These are phyloP conservation scores for Unio pictorum DNA, from an alignment of 2,888 invertebrate genomes.

Conservation along the genomic window DNA sequence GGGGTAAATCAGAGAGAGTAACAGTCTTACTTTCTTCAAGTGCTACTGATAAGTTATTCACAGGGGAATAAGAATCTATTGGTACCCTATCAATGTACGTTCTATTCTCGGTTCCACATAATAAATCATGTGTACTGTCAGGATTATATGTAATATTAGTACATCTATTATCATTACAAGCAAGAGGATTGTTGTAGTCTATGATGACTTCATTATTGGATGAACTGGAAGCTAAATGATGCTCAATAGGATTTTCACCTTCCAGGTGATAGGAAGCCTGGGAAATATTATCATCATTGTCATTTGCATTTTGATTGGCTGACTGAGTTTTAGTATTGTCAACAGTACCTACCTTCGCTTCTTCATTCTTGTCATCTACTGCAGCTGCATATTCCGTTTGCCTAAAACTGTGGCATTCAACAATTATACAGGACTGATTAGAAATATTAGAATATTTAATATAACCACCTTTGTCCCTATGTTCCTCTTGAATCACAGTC, in stretches of 20 bases:
- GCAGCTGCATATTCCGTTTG: too few species aligned
- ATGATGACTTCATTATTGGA: neutral
- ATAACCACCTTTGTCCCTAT: slow-evolving; percentile 7
- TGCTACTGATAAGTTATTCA: too few species aligned
- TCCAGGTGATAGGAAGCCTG: slow-evolving; percentile 26
- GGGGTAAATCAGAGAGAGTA: too few species aligned
- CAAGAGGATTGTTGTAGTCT: neutral
- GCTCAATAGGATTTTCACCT: slow-evolving; percentile 24
- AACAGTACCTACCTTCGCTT: slow-evolving; percentile 26
- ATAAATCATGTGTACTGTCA: neutral
- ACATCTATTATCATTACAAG: neutral
- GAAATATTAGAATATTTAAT: slow-evolving; percentile 4
- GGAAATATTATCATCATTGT: slow-evolving; percentile 57
- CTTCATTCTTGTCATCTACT: slow-evolving; percentile 2
- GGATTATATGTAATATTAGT: slow-evolving; percentile 1
- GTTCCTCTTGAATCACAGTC: neutral
- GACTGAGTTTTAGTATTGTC: slow-evolving; percentile 50
- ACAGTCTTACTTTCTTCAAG: too few species aligned
- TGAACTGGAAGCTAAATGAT: slow-evolving; percentile 33
- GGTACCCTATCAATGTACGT: too few species aligned
- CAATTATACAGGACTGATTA: slow-evolving; percentile 4
- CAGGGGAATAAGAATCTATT: too few species aligned
- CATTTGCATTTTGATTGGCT: slow-evolving; percentile 70
- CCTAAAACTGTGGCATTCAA: slow-evolving; percentile 5
- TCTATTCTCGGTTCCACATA: neutral